These are phyloP conservation scores for Tribolium castaneum DNA, from an alignment of 1,140 invertebrate genomes.

Conservation along the genomic window DNA sequence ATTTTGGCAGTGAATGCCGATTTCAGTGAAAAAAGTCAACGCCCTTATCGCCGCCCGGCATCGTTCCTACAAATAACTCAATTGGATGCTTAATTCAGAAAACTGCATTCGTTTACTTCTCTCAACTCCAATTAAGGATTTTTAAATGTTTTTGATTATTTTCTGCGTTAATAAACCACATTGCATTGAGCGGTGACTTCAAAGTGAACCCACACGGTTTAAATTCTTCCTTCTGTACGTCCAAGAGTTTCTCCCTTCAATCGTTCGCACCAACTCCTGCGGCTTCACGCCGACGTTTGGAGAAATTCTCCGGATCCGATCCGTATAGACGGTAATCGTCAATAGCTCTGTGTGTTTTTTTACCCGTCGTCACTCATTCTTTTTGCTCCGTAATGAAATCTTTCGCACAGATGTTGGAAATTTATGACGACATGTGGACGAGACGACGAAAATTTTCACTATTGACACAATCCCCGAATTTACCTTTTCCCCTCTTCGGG, in stretches of 20 bases:
- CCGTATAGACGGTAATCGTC: slow-evolving; percentile 42
- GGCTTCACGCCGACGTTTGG: neutral
- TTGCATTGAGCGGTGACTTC: slow-evolving; percentile 47
- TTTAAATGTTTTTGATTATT: slow-evolving; percentile 57
- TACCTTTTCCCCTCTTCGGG: neutral
- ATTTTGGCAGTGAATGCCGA: too few relatives aligned
- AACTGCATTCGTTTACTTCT: slow-evolving; percentile 49
- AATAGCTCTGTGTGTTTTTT: slow-evolving; percentile 44
- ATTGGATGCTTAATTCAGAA: slow-evolving; percentile 55
- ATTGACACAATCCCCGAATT: neutral
- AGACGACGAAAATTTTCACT: too few relatives aligned
- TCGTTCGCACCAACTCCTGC: neutral
- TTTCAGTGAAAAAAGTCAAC: too few relatives aligned
- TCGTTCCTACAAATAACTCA: slow-evolving; percentile 55
- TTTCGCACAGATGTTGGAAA: slow-evolving; percentile 42
- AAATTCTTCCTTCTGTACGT: slow-evolving; percentile 34
- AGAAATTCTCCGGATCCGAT: neutral
- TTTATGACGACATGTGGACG: neutral
- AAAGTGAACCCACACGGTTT: slow-evolving; percentile 39
- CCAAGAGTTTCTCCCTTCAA: neutral
- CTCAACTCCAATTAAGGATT: slow-evolving; percentile 55
- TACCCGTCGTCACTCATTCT: neutral
- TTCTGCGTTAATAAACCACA: slow-evolving; percentile 53
- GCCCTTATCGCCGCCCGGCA: neutral
- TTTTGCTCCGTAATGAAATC: slow-evolving; percentile 43